phyloP scores from a whole-genome alignment of 2,888 invertebrate species.

The Heliconius ethilla region DNA sequence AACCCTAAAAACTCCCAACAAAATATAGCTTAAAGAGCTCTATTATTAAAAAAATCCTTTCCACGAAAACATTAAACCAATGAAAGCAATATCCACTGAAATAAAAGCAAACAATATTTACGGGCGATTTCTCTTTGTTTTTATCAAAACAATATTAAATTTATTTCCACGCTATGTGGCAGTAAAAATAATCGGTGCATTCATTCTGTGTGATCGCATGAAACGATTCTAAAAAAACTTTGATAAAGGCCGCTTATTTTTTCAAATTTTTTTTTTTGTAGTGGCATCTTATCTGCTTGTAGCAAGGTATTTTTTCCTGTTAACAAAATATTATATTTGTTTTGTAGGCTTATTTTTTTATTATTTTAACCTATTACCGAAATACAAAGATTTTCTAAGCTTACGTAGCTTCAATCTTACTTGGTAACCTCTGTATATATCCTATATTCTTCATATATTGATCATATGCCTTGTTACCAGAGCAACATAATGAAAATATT shows the following conservation, averaged over 20 bases:
- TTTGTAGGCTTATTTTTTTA: not conserved
- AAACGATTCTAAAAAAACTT: slow-evolving; percentile 4
- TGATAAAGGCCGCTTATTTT: slow-evolving; percentile 1
- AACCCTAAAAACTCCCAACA: not conserved
- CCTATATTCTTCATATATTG: too few species aligned
- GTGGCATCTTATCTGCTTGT: not conserved
- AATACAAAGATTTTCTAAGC: too few species aligned
- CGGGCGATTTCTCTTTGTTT: slow-evolving; percentile 11
- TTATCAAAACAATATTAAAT: slow-evolving; percentile 18
- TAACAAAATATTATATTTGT: not conserved
- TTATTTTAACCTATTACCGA: too few species aligned
- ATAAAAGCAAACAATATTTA: slow-evolving; percentile 11
- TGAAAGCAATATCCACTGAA: not conserved
- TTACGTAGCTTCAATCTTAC: too few species aligned
- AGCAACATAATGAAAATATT: not conserved
- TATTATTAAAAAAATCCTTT: not conserved
- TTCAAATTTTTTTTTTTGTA: not conserved
- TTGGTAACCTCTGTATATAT: too few species aligned
- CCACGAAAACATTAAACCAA: not conserved
- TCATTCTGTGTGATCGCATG: slow-evolving; percentile 19
- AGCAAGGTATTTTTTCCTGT: not conserved
- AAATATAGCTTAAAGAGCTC: not conserved
- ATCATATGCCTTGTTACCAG: not conserved
- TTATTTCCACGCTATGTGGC: slow-evolving; percentile 9
- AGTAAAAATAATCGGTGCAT: slow-evolving; percentile 24